Evolutionary conservation across 2,797 vertebrate species (phyloP), one percentile per base, ranked within the genome.

Genomic region (Lerista edwardsae): DNA sequence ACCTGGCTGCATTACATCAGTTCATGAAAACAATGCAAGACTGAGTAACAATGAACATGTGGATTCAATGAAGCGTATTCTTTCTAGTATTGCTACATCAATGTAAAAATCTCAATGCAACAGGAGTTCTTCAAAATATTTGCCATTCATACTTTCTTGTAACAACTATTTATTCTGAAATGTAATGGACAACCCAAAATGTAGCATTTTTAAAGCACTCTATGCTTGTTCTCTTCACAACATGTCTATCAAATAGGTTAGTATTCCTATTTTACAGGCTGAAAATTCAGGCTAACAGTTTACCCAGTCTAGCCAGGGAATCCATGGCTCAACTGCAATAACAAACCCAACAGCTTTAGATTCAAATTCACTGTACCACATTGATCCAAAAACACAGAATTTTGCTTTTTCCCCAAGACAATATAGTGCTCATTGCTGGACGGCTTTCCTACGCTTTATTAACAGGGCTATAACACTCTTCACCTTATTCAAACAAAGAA

Each of bases 21-120:
- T 19, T 27, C 31, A 83, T 83, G 62, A 83, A 74, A 83, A 82
- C 61, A 75, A 41, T 75, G 71, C 34, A 55, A 64, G 57, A 75
- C 61, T 65, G 61, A 74, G 41, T 29, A 75, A 75, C 47, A 75
- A 75, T 29, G 4, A 55, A 39, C 47, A 75, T 67, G 59, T 67
- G 61, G 71, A 57, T 55, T 55, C 61, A 55, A 23, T 55, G 11
- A 75, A 55, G 31, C 15, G 29, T 65, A 47, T 64, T 64, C 39
- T 65, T 65, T 75, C 25, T 75, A 65, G 39, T 27, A 75, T n/a
- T 34, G 55, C 51, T 29, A 81, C 10, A 57, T 14, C 64, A 80
- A 1, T n/a, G 14, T 27, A 14, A 51, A 47, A 73, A 82, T 14
- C 61, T 17, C 57, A 74, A 36, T 61, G 27, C 61, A 82, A 51